These are phyloP conservation scores for Orcinus orca DNA, from an alignment of 2,113 vertebrate genomes.

Conservation along the genomic window DNA sequence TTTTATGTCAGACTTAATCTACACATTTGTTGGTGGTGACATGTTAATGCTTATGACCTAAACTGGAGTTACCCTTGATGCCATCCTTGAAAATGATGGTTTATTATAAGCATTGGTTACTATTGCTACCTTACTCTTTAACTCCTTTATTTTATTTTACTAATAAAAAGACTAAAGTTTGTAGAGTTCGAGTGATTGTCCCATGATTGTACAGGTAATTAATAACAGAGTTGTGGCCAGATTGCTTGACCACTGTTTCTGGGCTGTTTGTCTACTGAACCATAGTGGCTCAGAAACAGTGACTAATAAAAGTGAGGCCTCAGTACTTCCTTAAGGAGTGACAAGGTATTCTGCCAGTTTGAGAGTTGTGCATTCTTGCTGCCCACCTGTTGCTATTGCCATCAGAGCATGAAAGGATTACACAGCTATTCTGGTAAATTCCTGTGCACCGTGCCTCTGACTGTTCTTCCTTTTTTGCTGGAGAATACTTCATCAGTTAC, in stretches of 20 bases:
- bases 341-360: background rate
- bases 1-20: background rate
- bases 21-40: background rate
- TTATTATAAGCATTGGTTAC: background rate
- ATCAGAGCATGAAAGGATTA: background rate
- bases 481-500: background rate
- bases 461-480: background rate
- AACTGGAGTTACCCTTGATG: background rate
- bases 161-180: background rate
- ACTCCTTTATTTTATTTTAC: slow-evolving; percentile 15
- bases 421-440: background rate
- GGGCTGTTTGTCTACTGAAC: background rate
- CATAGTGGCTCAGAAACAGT: background rate
- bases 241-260: background rate
- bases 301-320: background rate
- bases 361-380: background rate
- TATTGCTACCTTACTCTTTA: background rate
- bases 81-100: background rate
- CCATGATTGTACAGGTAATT: background rate
- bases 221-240: background rate
- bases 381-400: background rate
- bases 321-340: background rate
- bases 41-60: background rate
- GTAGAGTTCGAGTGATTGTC: background rate
- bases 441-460: background rate